Base-by-base conservation (phyloP, 2,797 vertebrate genomes). In the Bradypodion ventrale region DNA sequence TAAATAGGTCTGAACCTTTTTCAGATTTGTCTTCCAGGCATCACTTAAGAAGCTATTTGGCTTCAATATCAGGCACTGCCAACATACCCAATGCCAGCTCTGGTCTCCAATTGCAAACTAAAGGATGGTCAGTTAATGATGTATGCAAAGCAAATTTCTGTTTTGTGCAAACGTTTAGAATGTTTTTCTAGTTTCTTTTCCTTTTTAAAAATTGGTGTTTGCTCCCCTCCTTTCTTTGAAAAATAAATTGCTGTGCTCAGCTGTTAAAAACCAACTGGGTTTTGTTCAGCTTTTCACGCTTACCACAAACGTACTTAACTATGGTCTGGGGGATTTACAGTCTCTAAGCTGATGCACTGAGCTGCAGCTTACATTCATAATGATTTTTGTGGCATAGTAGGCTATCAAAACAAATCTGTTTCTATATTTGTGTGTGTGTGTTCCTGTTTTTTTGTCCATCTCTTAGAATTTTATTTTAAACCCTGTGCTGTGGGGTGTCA, bases 11-110 rank as follows among this genome's bases (percentile, higher is more conserved):
- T 96, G 96, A 96, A 96, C 90, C 90, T 69, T 94, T 91, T 96
- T 96, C 96, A 96, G 96, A 93, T 95, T 90, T 95, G 90, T 94
- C 92, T 93, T 95, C 93, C 94, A 96, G 95, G 95, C 95, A 95
- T 95, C 95, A 94, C 94, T 96, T 96, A 95, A 95, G 95, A 96
- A 96, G 96, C 96, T 96, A 94, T 96, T 96, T 96, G 94, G 95
- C 95, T 96, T 95, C 92, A n/a, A 93, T 96, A 95, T 95, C 91
- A 87, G 87, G 93, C 94, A 92, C 93, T 96, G 96, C 96, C 96
- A 96, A 96, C 94, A 89, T 93, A 88, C 90, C 93, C 93, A 89
- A 92, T 96, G 96, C 96, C 96, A 97, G 95, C 93, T 95, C 88
- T 80, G 92, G 79, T 95, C 89, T 94, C 92, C 95, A 94, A 95